These are phyloP conservation scores for Diabrotica undecimpunctata DNA, from an alignment of 1,140 invertebrate species.

Conservation along the genomic window DNA sequence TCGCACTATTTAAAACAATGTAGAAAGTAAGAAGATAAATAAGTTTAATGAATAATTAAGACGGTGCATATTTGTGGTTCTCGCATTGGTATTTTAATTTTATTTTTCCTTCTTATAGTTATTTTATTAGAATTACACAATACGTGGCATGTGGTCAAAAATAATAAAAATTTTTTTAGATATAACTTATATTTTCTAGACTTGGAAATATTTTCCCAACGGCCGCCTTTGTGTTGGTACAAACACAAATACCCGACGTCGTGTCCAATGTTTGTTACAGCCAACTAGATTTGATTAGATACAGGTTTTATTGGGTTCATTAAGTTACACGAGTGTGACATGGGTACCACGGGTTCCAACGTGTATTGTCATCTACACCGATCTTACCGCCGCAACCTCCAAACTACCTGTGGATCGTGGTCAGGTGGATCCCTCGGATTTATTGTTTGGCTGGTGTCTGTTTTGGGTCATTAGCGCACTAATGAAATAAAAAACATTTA, in stretches of 20 bases:
- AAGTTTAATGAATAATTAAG: no score
- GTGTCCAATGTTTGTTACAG: slow-evolving; percentile 15
- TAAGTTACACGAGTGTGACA: slow-evolving; percentile 24
- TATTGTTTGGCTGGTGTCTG: neutral
- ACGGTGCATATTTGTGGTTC: no score
- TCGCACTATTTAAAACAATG: no score
- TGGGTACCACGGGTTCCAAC: slow-evolving; percentile 1
- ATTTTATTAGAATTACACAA: no score
- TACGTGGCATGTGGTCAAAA: no score
- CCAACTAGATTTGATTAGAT: slow-evolving; percentile 29
- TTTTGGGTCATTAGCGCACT: neutral
- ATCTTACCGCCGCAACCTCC: neutral
- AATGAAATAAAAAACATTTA: neutral
- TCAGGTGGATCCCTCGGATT: slow-evolving; percentile 7
- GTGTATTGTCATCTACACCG: slow-evolving; percentile 18
- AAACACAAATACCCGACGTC: neutral
- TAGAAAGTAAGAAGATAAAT: no score
- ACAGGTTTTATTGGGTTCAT: slow-evolving; percentile 29
- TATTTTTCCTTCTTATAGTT: no score
- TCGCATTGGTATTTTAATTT: no score
- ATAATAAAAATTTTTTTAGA: no score
- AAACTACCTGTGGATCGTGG: slow-evolving; percentile 8
- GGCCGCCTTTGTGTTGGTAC: neutral
- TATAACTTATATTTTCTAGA: no score
- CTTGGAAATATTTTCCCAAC: no score